phyloP scores from a whole-genome alignment of 2,113 vertebrate genomes.

The Oenanthe oenanthe region DNA sequence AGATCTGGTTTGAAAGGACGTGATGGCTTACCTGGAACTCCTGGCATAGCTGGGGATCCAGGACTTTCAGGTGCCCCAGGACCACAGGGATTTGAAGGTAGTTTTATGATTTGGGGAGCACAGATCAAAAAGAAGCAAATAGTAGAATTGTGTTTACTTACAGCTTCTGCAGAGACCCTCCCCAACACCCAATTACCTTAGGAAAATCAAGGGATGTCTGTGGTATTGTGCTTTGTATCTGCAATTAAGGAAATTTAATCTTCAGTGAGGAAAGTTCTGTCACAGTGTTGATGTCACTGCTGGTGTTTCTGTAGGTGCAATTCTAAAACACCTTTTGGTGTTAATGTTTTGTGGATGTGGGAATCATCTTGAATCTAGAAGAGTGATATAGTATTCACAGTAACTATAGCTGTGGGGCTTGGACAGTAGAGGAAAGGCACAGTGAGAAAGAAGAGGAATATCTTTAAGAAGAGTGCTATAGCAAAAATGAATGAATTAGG shows the following conservation, averaged over 20 bases:
- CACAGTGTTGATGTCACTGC: background rate
- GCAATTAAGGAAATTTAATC: background rate
- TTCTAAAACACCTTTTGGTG: background rate
- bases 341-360: background rate
- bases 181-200: background rate
- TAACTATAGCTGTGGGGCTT: background rate
- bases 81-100: conserved; percentile 84
- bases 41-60: conserved; percentile 82
- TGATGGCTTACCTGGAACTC: conserved; percentile 78
- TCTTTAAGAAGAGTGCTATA: background rate
- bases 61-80: conserved; percentile 83
- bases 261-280: background rate
- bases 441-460: background rate
- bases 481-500: background rate
- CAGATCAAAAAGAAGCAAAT: background rate
- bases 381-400: background rate
- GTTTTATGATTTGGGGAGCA: background rate
- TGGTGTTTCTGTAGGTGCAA: background rate
- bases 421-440: background rate
- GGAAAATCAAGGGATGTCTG: background rate
- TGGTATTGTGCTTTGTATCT: background rate
- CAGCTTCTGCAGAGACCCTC: background rate
- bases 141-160: background rate
- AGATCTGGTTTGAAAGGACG: conserved; percentile 80
- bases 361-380: background rate